These are phyloP conservation scores for Threskiornis aethiopicus DNA, from an alignment of 2,797 vertebrate species.

Conservation along the genomic window DNA sequence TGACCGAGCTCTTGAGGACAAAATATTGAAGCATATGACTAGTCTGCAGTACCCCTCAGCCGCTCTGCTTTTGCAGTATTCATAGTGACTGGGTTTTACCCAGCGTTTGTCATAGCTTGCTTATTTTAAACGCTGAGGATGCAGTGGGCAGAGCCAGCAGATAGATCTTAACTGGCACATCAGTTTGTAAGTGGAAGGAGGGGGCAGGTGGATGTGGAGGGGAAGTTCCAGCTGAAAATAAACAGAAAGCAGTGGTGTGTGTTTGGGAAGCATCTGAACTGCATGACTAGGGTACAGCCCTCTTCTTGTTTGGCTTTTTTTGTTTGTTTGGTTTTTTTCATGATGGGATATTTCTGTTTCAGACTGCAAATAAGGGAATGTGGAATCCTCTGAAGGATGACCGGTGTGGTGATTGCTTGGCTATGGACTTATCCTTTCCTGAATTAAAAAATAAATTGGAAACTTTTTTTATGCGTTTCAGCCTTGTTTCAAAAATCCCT, in stretches of 20 bases:
- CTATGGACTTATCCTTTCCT: not conserved
- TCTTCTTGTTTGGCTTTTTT: not conserved
- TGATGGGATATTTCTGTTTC: not conserved
- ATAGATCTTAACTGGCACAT: not conserved
- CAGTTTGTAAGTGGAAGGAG: not conserved
- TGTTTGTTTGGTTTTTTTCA: not conserved
- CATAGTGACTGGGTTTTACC: not conserved
- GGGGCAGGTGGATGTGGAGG: not conserved
- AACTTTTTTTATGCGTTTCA: not conserved
- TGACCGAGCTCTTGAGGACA: slow-evolving; percentile 51
- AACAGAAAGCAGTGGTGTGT: not conserved
- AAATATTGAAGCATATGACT: slow-evolving; percentile 9
- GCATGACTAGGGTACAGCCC: not conserved
- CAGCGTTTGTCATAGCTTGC: not conserved
- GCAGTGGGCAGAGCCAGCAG: slow-evolving; percentile 29
- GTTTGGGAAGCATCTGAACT: not conserved
- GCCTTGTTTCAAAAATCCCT: not conserved
- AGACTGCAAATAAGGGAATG: not conserved
- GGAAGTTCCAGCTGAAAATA: slow-evolving; percentile 35
- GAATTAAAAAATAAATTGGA: not conserved
- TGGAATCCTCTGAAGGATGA: not conserved
- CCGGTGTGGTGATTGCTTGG: not conserved
- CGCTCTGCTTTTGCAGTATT: not conserved
- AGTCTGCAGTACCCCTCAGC: not conserved
- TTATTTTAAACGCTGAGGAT: not conserved